These are phyloP conservation scores for Hafferia zeledoni DNA, from an alignment of 2,797 vertebrate species.

Conservation along the genomic window DNA sequence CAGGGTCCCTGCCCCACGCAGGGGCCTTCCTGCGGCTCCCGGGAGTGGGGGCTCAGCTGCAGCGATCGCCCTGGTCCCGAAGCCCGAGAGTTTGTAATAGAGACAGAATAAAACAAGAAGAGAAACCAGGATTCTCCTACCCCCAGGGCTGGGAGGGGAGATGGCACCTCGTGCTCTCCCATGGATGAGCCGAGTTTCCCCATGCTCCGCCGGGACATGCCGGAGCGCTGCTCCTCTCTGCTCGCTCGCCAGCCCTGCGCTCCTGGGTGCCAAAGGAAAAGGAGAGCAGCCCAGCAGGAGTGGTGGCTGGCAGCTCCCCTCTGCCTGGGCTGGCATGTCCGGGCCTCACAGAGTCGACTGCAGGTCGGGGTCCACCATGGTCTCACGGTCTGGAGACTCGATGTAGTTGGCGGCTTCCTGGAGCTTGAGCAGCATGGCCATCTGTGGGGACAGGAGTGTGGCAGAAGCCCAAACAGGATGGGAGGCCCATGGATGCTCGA, in stretches of 20 bases:
- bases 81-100: constrained; percentile 56
- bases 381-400: constrained; percentile 93
- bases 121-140: constrained; percentile 70
- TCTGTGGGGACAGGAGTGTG: constrained; percentile 71
- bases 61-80: neutral
- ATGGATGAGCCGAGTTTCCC: neutral
- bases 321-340: constrained; percentile 23
- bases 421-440: constrained; percentile 98
- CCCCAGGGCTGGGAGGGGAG: constrained; percentile 30
- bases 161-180: neutral
- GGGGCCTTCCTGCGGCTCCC: constrained; percentile 36
- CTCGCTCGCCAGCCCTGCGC: neutral
- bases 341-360: constrained; percentile 77
- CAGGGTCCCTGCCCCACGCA: constrained; percentile 58
- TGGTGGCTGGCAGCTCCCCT: neutral
- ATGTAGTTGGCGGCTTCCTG: constrained; percentile 98
- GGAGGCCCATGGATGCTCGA: accelerated
- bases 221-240: constrained; percentile 44
- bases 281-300: constrained; percentile 19
- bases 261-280: constrained; percentile 43
- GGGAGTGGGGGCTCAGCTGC: accelerated
- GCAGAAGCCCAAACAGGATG: accelerated
- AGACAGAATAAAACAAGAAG: constrained; percentile 50
- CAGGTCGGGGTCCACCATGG: constrained; percentile 84
- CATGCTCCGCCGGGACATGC: neutral